Percentiles rank a stretch among this genome's conserved stretches.
Conservation (phyloP, 2,888 invertebrate species). For the Eupithecia dodoneata region DNA sequence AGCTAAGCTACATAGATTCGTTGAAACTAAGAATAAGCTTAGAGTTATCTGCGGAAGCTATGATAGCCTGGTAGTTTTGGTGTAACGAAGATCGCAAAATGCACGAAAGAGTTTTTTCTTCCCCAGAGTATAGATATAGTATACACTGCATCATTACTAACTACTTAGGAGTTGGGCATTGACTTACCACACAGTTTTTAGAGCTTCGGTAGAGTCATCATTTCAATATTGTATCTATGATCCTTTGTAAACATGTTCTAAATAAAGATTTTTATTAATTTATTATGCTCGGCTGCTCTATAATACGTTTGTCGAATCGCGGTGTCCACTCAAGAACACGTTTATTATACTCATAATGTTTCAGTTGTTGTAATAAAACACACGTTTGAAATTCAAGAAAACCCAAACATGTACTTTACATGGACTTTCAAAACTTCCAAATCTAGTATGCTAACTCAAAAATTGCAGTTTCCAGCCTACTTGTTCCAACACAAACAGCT, state of each 20-base stretch:
- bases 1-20: not conserved
- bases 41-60: not conserved
- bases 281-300: too few relatives aligned
- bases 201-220: too few relatives aligned
- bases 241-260: too few relatives aligned
- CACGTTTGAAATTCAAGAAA: not conserved
- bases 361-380: too few relatives aligned
- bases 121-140: not conserved
- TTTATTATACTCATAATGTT: too few relatives aligned
- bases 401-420: not conserved
- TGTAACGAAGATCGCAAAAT: not conserved
- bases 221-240: too few relatives aligned
- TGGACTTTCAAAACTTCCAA: not conserved
- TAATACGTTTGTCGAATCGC: too few relatives aligned
- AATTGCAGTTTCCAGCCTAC: conserved; percentile 9
- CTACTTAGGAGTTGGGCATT: too few relatives aligned
- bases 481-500: not conserved
- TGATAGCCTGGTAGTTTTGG: not conserved
- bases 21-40: not conserved
- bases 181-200: too few relatives aligned
- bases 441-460: conserved; percentile 2
- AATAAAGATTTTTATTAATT: too few relatives aligned
- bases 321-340: too few relatives aligned
- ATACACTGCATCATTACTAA: too few relatives aligned
- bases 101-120: not conserved